Evolutionary conservation across 2,113 vertebrate genomes (phyloP).

Genomic region (Salvelinus fontinalis): DNA sequence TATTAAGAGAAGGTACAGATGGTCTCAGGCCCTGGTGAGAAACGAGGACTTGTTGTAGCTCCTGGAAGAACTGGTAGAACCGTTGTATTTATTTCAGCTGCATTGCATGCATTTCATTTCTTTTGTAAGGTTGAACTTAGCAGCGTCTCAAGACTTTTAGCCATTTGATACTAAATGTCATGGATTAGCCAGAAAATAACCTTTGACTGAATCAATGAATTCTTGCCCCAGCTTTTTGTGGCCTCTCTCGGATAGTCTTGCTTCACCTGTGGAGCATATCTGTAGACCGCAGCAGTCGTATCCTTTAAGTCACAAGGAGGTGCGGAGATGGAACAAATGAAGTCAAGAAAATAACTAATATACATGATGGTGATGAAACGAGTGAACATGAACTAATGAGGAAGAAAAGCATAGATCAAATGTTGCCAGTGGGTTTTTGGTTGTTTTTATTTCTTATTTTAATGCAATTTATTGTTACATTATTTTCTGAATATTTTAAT

Average conservation of each 20-base stretch:
- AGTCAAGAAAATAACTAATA: background rate
- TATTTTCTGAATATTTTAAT: conserved; percentile 63
- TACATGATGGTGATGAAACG: background rate
- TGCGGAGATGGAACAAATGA: background rate
- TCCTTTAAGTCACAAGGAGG: background rate
- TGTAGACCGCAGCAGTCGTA: background rate
- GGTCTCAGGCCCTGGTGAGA: background rate
- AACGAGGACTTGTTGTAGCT: background rate
- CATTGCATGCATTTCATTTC: background rate
- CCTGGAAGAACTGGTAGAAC: background rate
- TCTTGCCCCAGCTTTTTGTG: background rate
- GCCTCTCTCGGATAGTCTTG: conserved; percentile 4
- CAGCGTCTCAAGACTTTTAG: too few relatives aligned
- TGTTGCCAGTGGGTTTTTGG: conserved; percentile 32
- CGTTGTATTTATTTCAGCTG: background rate
- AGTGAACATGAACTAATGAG: conserved; percentile 17
- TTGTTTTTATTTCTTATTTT: conserved; percentile 41
- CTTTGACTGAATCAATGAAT: too few relatives aligned
- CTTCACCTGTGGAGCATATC: background rate
- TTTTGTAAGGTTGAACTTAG: too few relatives aligned
- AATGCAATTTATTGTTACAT: conserved; percentile 47
- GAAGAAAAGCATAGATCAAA: conserved; percentile 30
- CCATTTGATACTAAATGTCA: too few relatives aligned
- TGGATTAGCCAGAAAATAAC: too few relatives aligned
- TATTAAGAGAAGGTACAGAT: conserved; percentile 7